These are phyloP conservation scores for Petrocephalus zakoni DNA, from an alignment of 2,113 vertebrate genomes.

Conservation along the genomic window DNA sequence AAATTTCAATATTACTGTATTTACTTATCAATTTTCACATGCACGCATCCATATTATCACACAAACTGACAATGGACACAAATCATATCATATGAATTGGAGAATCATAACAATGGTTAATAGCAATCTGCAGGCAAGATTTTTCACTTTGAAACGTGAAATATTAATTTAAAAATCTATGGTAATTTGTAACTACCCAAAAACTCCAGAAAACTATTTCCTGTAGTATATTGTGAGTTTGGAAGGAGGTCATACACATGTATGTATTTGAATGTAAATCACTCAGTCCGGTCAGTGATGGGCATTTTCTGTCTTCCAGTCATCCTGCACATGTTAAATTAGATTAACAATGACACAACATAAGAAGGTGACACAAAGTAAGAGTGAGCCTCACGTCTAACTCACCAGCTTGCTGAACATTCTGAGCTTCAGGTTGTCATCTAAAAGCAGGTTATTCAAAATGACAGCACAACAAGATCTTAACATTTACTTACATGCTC, in stretches of 20 bases:
- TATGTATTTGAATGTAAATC: neutral
- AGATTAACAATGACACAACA: neutral
- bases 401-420: neutral
- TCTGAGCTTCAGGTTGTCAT: neutral
- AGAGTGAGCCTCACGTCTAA: neutral
- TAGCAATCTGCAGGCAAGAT: neutral
- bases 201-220: neutral
- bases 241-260: neutral
- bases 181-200: neutral
- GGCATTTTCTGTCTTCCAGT: neutral
- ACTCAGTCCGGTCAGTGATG: neutral
- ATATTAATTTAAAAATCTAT: neutral
- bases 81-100: neutral
- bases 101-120: neutral
- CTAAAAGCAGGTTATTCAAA: neutral
- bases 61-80: neutral
- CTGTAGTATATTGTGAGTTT: neutral
- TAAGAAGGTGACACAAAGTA: neutral
- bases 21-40: neutral
- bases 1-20: neutral
- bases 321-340: neutral
- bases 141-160: neutral
- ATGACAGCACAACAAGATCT: neutral
- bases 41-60: neutral
- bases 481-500: neutral